Conservation (phyloP, 2,888 invertebrate genomes). For the Diloba caeruleocephala region DNA sequence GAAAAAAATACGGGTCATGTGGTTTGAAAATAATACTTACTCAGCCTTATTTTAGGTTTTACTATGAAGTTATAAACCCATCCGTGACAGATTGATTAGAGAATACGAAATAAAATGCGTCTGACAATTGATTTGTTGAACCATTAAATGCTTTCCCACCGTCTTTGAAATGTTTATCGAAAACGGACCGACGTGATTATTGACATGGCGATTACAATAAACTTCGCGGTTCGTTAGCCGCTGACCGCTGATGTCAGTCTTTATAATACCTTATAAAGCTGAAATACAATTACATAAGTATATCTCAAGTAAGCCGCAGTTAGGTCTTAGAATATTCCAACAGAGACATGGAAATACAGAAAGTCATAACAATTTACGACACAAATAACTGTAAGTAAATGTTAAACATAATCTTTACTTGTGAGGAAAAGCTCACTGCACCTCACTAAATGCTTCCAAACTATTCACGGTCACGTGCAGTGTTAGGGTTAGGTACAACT, state of each 20-base stretch:
- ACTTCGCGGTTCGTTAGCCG: slow-evolving; percentile 44
- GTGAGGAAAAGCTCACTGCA: slow-evolving; percentile 13
- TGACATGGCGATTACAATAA: slow-evolving; percentile 39
- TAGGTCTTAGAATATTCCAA: not conserved
- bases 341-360: slow-evolving; percentile 24
- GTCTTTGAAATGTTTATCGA: slow-evolving; percentile 16
- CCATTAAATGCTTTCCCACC: slow-evolving; percentile 8
- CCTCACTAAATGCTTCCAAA: slow-evolving; percentile 22
- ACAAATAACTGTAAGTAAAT: slow-evolving; percentile 30
- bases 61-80: not conserved
- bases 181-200: slow-evolving; percentile 24
- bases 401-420: slow-evolving; percentile 6
- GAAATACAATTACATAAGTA: not conserved
- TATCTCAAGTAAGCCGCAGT: not conserved
- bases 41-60: not conserved
- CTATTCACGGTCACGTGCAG: slow-evolving; percentile 35
- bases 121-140: not conserved
- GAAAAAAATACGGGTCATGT: no score
- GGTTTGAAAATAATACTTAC: no score
- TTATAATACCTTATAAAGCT: slow-evolving; percentile 6
- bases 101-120: not conserved
- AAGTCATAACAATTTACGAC: slow-evolving; percentile 28
- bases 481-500: slow-evolving; percentile 14
- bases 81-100: not conserved
- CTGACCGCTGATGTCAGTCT: slow-evolving; percentile 11